A percentile compares a stretch with the other conserved stretches of the same genome.
These are phyloP conservation scores for Drosophila malerkotliana DNA, from an alignment of 1,140 invertebrate species.

Conservation along the genomic window DNA sequence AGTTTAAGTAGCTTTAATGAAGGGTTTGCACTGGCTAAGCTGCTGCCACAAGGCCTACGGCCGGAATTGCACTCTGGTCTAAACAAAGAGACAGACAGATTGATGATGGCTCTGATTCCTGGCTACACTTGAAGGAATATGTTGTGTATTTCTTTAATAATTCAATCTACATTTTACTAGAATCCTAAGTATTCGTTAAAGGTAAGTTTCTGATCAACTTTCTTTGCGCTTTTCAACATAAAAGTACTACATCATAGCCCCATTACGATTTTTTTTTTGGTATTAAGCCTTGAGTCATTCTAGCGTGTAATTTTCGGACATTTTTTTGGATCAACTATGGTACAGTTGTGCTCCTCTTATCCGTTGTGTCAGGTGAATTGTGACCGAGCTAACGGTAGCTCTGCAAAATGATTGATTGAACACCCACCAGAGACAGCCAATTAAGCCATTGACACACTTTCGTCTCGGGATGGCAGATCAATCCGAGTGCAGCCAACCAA, in stretches of 20 bases:
- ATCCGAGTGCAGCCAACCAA: constrained; percentile 44
- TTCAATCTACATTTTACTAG: neutral
- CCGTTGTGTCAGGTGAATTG: constrained; percentile 23
- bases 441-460: constrained; percentile 77
- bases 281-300: neutral
- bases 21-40: constrained; percentile 51
- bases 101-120: constrained; percentile 22
- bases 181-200: neutral
- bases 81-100: constrained; percentile 50
- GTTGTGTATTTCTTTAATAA: neutral
- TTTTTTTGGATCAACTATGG: neutral
- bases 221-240: too few species aligned
- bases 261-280: too few species aligned
- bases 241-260: too few species aligned
- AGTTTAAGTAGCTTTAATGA: constrained; percentile 77
- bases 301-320: neutral
- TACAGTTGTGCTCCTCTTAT: constrained; percentile 19
- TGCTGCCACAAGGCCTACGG: constrained; percentile 39
- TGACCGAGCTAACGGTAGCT: constrained; percentile 28
- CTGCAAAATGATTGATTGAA: constrained; percentile 63
- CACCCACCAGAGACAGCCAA: constrained; percentile 50
- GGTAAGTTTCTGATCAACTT: too few species aligned
- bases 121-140: constrained; percentile 14
- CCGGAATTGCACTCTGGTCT: constrained; percentile 21
- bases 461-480: constrained; percentile 17